Evolutionary conservation across 2,113 vertebrate species (phyloP).

Genomic region (Albula glossodonta): DNA sequence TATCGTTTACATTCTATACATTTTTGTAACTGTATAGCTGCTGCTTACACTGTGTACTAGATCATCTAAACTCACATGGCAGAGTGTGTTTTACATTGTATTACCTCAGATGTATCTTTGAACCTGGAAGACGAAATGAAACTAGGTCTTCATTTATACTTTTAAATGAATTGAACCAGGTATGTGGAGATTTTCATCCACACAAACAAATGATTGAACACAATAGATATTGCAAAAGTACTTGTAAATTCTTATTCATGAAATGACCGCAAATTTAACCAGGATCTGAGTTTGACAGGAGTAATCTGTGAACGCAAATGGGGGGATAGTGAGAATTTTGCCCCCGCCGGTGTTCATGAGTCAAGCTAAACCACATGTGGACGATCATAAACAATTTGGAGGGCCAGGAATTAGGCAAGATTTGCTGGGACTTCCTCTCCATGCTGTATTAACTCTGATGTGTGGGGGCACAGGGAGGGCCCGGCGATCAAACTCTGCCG

Average conservation of each 20-base stretch:
- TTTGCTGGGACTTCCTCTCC: neutral
- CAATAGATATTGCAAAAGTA: neutral
- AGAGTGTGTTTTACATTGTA: neutral
- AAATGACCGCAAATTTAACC: neutral
- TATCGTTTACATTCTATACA: too few species aligned
- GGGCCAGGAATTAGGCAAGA: neutral
- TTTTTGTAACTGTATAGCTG: too few species aligned
- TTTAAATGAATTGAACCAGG: neutral
- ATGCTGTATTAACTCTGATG: neutral
- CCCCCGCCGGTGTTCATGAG: neutral
- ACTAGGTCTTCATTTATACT: neutral
- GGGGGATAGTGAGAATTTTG: too few species aligned
- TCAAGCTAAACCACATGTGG: neutral
- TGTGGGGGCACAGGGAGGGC: neutral
- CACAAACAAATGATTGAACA: neutral
- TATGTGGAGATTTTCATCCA: too few species aligned
- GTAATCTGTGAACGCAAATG: neutral
- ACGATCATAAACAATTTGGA: too few species aligned
- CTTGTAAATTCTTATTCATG: neutral
- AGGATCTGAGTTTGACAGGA: neutral
- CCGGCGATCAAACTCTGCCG: neutral
- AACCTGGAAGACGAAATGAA: neutral
- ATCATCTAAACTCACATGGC: too few species aligned
- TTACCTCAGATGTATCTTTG: neutral
- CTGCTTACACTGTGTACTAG: too few species aligned